Evolutionary conservation across 2,113 vertebrate species (phyloP).

Genomic region (human (Homo sapiens)): DNA sequence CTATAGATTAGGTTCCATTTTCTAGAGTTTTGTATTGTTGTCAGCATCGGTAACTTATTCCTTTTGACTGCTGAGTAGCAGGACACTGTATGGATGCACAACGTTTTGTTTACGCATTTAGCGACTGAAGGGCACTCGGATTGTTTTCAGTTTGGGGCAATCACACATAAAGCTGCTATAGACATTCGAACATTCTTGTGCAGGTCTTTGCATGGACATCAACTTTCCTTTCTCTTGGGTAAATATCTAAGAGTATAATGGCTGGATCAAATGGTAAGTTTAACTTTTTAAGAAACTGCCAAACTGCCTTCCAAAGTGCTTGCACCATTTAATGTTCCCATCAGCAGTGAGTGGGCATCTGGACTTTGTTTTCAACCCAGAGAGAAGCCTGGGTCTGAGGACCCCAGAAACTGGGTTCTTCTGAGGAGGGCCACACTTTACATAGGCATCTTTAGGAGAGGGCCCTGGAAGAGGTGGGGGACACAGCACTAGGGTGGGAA

Average conservation of each 20-base stretch:
- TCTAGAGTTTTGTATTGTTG: not conserved
- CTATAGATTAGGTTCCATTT: not conserved
- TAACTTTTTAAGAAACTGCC: conserved; percentile 3
- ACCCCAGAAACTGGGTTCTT: too few relatives aligned
- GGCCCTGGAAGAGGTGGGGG: not conserved
- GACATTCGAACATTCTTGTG: not conserved
- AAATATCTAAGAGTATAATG: not conserved
- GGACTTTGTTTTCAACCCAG: not conserved
- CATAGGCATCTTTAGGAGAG: not conserved
- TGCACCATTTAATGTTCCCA: not conserved
- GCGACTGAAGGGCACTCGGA: not conserved
- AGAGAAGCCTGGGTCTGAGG: not conserved
- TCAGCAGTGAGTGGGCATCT: not conserved
- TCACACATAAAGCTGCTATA: not conserved
- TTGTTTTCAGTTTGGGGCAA: not conserved
- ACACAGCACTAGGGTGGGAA: fast-evolving
- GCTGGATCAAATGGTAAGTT: not conserved
- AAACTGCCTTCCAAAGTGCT: not conserved
- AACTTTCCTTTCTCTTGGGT: not conserved
- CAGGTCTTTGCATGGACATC: not conserved
- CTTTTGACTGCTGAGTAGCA: not conserved
- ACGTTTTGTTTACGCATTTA: not conserved
- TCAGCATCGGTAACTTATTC: not conserved
- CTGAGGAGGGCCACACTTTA: not conserved
- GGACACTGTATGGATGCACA: not conserved